A percentile compares a stretch with the other conserved stretches of the same genome.
Conservation (phyloP, 2,113 vertebrate species). For the Alethe diademata region DNA sequence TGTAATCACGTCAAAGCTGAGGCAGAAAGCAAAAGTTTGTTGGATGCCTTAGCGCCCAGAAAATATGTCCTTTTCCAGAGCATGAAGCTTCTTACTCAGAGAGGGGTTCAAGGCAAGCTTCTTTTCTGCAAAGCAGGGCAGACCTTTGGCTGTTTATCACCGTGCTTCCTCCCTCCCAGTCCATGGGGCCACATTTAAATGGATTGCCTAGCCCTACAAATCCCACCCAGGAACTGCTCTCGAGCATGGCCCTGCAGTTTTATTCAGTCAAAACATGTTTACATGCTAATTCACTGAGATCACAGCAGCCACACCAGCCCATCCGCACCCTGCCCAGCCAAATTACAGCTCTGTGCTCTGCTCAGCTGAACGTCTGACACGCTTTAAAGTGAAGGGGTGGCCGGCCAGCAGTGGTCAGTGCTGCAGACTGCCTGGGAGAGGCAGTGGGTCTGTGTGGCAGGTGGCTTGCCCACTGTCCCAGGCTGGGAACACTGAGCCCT, state of each 20-base stretch:
- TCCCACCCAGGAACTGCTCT: conserved; percentile 15
- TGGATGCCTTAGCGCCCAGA: neutral
- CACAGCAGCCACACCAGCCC: neutral
- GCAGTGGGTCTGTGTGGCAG: neutral
- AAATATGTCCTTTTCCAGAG: neutral
- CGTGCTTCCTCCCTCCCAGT: neutral
- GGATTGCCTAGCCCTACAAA: neutral
- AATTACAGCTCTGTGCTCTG: neutral
- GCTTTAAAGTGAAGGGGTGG: neutral
- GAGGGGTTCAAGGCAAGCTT: neutral
- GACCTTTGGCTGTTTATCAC: neutral
- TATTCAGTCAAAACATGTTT: conserved; percentile 40
- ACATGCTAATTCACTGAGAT: conserved; percentile 13
- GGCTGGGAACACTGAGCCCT: neutral
- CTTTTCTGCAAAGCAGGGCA: neutral
- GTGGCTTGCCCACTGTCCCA: neutral
- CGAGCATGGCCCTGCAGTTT: neutral
- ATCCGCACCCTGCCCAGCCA: neutral
- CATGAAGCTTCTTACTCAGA: neutral
- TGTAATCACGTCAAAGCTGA: neutral
- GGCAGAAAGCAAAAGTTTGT: neutral
- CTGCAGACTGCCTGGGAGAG: neutral
- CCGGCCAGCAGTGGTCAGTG: neutral
- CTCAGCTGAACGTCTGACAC: neutral
- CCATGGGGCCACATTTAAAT: neutral